Percentiles rank a stretch among this genome's conserved stretches.
These are phyloP conservation scores for Nemoura dubitans DNA, from an alignment of 2,888 invertebrate genomes.

Conservation along the genomic window DNA sequence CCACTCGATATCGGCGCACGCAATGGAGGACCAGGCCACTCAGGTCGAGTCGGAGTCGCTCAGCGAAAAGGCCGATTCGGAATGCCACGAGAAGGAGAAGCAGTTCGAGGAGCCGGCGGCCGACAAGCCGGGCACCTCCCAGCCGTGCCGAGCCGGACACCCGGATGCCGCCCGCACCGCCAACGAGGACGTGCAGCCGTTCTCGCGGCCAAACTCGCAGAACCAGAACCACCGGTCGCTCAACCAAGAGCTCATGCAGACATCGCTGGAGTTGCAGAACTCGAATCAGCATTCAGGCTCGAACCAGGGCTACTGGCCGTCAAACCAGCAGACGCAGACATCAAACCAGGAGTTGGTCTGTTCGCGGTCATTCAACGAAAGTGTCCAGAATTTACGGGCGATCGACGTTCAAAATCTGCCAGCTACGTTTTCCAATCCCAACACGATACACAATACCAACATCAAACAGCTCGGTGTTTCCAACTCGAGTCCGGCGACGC, in stretches of 20 bases:
- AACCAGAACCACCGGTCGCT: conserved; percentile 38
- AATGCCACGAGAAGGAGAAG: conserved; percentile 73
- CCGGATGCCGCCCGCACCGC: conserved; percentile 23
- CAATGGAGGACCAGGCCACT: conserved; percentile 45
- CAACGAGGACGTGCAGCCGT: conserved; percentile 39
- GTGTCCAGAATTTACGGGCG: conserved; percentile 13
- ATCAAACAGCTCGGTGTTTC: conserved; percentile 33
- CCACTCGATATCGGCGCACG: conserved; percentile 8
- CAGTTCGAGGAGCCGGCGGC: conserved; percentile 4
- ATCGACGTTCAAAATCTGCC: conserved; percentile 19
- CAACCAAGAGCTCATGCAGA: conserved; percentile 40
- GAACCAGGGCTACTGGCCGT: not conserved
- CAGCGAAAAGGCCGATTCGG: conserved; percentile 74
- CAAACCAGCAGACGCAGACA: conserved; percentile 24
- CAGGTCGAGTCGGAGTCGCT: conserved; percentile 48
- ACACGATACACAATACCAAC: conserved; percentile 30
- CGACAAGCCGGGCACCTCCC: conserved; percentile 24
- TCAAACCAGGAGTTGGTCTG: conserved; percentile 33
- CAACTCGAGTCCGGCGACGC: conserved; percentile 26
- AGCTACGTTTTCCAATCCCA: conserved; percentile 1
- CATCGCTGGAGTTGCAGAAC: conserved; percentile 36
- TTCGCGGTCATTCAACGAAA: conserved; percentile 28
- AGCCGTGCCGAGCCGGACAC: not conserved
- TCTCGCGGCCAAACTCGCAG: conserved; percentile 34
- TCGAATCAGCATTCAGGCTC: conserved; percentile 16